Evolutionary conservation across 2,797 vertebrate genomes (phyloP), one percentile per base, ranked within the genome.

Genomic region (Rhyacichthys aspro): DNA sequence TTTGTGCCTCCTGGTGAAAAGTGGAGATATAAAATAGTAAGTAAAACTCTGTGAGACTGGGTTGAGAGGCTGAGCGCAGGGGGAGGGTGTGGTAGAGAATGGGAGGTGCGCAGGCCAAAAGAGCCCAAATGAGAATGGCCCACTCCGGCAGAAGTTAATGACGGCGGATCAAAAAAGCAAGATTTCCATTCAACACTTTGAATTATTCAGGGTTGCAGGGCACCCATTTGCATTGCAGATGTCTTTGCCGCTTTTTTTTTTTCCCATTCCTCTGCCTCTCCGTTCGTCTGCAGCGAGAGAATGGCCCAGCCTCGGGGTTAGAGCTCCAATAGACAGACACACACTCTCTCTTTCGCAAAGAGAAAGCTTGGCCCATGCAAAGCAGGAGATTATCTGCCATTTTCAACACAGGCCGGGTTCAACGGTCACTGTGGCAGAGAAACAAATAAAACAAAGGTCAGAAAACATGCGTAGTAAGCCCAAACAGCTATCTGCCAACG

Each of bases 161-260:
- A 90, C 85, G 59, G 75, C 63, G 87, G 88, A 91, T 89, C 86
- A 91, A 70, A 86, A 89, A 89, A 87, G 85, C 84, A 82, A 82
- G 79, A 88, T 89, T 90, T 90, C 81, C 81, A 90, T 91, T 91
- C 86, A 90, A 88, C 87, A 86, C 87, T 85, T 83, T 90, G 88
- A 91, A 91, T 91, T 89, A 91, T 91, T 90, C 88, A 91, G 88
- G 85, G 87, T 88, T 87, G 83, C 85, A 72, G 88, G 89, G 82
- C 87, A 77, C 3, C 67, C 74, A 91, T 92, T 90, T 90, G 88
- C 88, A 90, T 89, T 89, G 86, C 89, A 88, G 89, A 90, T 90
- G 80, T 76, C 74, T 69, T 78, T 50, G 64, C 85, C 11, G 43
- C 43, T 23, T 11, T 45, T 23, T 11, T 45, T 23, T 45, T 17